Conservation (phyloP, 64 coral and sea anemone genomes). For the Platygyra sinensis region DNA sequence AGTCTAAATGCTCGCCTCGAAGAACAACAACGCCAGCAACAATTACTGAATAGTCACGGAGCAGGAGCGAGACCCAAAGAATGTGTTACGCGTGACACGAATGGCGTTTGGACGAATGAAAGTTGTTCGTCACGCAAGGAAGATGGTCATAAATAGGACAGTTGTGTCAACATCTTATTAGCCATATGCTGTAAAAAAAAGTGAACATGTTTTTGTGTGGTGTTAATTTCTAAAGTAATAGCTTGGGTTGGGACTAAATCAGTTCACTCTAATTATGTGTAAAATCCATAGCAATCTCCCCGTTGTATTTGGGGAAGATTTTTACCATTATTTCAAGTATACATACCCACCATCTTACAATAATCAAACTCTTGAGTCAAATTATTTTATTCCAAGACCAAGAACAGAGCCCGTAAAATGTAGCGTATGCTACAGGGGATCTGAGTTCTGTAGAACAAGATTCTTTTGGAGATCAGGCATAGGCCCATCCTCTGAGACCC, state of each 20-base stretch:
- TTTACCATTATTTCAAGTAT: no score
- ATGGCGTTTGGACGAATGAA: background rate
- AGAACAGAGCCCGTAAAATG: no score
- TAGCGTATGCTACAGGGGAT: background rate
- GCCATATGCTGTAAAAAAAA: background rate
- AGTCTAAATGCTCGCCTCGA: background rate
- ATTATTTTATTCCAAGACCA: conserved; percentile 5
- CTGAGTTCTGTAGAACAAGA: conserved; percentile 29
- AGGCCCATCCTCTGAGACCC: no score
- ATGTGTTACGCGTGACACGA: background rate
- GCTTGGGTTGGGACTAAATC: no score
- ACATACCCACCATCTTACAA: no score
- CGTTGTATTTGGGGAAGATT: no score
- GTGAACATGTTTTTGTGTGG: no score
- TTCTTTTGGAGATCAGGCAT: background rate
- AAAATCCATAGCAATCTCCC: no score
- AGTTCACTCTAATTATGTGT: no score
- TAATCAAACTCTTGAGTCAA: no score
- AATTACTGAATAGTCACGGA: background rate
- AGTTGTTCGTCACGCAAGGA: background rate
- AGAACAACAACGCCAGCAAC: conserved; percentile 1
- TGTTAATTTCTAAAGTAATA: no score
- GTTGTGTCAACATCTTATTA: background rate
- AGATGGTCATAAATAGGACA: background rate
- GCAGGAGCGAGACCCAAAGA: background rate